Percentiles rank a stretch among this genome's conserved stretches.
These are phyloP conservation scores for Balanococcus diminutus DNA, from an alignment of 2,888 invertebrate species.

Conservation along the genomic window DNA sequence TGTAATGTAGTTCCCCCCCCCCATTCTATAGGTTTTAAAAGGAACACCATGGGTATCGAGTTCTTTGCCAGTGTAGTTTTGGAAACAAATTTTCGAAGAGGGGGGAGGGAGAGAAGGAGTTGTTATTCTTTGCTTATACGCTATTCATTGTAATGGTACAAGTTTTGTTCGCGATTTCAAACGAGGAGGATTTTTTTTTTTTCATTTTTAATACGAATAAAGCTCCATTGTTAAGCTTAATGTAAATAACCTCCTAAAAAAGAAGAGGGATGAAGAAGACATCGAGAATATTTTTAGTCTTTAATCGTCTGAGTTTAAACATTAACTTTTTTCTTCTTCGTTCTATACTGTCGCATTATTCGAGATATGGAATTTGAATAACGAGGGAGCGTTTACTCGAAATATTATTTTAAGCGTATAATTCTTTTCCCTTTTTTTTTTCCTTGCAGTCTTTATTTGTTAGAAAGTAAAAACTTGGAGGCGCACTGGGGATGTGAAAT, in stretches of 20 bases:
- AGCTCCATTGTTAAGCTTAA: constrained; percentile 5
- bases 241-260: neutral
- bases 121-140: neutral
- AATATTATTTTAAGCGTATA: neutral
- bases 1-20: too few species aligned
- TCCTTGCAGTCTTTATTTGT: neutral
- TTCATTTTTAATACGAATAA: neutral
- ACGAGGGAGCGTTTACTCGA: neutral
- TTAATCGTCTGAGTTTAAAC: constrained; percentile 14
- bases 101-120: neutral
- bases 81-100: neutral
- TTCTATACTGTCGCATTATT: neutral
- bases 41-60: too few species aligned
- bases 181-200: neutral
- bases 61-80: too few species aligned
- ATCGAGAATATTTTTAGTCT: constrained; percentile 3
- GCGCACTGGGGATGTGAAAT: neutral
- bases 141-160: neutral
- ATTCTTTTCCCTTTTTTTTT: neutral
- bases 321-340: neutral
- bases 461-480: neutral
- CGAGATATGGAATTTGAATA: neutral
- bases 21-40: too few species aligned
- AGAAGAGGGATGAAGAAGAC: neutral
- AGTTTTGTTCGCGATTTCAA: neutral